These are phyloP conservation scores for Oostethus manadensis DNA, from an alignment of 2,113 vertebrate genomes.

Conservation along the genomic window DNA sequence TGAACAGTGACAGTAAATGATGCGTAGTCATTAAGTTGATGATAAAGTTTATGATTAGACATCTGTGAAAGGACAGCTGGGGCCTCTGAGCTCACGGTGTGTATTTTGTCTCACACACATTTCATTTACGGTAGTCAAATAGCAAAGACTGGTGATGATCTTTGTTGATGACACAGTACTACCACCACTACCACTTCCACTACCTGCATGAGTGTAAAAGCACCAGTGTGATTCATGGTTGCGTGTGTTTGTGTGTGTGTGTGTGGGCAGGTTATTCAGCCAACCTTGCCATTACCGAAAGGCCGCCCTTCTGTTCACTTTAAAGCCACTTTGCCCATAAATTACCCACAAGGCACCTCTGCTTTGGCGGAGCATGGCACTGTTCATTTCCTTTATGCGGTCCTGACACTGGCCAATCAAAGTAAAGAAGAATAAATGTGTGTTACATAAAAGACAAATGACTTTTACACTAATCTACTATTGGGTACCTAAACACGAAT, in stretches of 20 bases:
- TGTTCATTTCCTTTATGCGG: constrained; percentile 63
- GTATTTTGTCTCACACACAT: not conserved
- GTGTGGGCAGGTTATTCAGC: constrained; percentile 14
- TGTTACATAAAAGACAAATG: too few species aligned
- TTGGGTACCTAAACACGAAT: too few species aligned
- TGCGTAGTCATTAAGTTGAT: constrained; percentile 36
- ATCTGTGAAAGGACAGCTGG: constrained; percentile 58
- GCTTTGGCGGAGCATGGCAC: constrained; percentile 36
- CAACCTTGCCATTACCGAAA: constrained; percentile 48
- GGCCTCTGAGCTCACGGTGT: constrained; percentile 10
- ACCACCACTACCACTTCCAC: too few species aligned
- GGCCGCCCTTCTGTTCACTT: constrained; percentile 27
- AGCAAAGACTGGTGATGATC: too few species aligned
- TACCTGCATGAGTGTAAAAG: too few species aligned
- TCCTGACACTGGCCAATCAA: constrained; percentile 30
- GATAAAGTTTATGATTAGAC: constrained; percentile 53
- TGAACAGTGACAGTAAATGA: constrained; percentile 34
- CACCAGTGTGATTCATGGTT: too few species aligned
- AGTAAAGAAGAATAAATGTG: constrained; percentile 6
- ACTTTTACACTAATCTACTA: not conserved
- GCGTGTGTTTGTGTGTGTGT: constrained; percentile 2
- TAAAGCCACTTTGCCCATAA: constrained; percentile 42
- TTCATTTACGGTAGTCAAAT: too few species aligned
- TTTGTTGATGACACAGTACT: too few species aligned
- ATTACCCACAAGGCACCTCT: constrained; percentile 56